Percentiles rank a stretch among this genome's conserved stretches.
Evolutionary conservation across 1,140 invertebrate species (phyloP).

Genomic region (Camponotus pennsylvanicus): DNA sequence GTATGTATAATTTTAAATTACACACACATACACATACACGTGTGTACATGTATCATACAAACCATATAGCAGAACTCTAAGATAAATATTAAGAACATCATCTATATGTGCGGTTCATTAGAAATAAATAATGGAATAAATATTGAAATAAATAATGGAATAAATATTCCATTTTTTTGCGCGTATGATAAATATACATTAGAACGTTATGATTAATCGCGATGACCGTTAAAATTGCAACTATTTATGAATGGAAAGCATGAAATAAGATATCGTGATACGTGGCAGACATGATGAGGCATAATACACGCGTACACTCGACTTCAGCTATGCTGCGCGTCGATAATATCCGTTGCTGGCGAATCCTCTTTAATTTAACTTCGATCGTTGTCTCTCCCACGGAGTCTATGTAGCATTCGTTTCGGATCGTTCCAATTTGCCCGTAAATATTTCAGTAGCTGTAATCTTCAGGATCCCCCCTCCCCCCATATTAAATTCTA

Average conservation of each 20-base stretch:
- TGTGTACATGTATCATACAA: neutral
- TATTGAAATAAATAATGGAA: no score
- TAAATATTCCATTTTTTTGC: neutral
- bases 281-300: slow-evolving; percentile 15
- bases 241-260: slow-evolving; percentile 4
- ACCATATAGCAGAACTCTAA: neutral
- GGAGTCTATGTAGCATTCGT: neutral
- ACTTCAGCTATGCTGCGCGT: slow-evolving; percentile 20
- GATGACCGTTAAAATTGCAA: neutral
- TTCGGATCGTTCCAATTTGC: neutral
- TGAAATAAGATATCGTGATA: slow-evolving; percentile 5
- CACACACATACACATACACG: neutral
- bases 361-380: slow-evolving; percentile 61
- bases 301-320: slow-evolving; percentile 38
- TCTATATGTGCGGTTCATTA: neutral
- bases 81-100: neutral
- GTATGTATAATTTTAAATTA: no score
- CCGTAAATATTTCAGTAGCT: slow-evolving; percentile 28
- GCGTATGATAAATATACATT: neutral
- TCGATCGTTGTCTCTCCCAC: slow-evolving; percentile 41
- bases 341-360: slow-evolving; percentile 47
- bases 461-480: neutral
- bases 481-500: neutral
- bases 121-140: neutral
- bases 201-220: neutral